phyloP scores from a whole-genome alignment of 2,797 vertebrate genomes.

The Stomatorhinus walkeri region DNA sequence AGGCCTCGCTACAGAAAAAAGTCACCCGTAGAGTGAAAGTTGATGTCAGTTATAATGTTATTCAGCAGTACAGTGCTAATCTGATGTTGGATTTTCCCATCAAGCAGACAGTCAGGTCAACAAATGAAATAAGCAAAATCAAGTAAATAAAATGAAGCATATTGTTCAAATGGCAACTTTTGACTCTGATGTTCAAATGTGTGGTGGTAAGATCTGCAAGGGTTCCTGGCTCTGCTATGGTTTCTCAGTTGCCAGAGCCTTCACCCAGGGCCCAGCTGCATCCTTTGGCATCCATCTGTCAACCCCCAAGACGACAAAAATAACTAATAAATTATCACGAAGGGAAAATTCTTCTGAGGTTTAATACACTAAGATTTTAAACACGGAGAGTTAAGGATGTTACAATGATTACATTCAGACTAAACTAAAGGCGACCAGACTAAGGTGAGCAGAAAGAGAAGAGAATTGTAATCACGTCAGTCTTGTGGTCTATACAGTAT shows the following conservation, averaged over 20 bases:
- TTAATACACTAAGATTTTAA: neutral
- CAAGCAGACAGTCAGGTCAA: conserved; percentile 31
- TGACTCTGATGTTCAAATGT: neutral
- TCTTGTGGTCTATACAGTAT: neutral
- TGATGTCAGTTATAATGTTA: neutral
- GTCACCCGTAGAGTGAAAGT: neutral
- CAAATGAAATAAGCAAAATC: neutral
- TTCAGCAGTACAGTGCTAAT: neutral
- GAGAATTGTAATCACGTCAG: neutral
- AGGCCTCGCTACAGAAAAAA: neutral
- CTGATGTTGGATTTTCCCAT: neutral
- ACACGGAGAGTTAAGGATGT: neutral
- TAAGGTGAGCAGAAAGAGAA: neutral
- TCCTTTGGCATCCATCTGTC: neutral
- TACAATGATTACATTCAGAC: neutral
- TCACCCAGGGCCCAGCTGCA: conserved; percentile 29
- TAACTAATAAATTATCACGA: conserved; percentile 36
- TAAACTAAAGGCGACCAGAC: neutral
- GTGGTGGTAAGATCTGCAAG: neutral
- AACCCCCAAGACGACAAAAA: neutral
- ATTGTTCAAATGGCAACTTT: neutral
- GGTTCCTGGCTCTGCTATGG: conserved; percentile 19
- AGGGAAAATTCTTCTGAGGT: conserved; percentile 20
- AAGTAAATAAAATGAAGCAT: neutral
- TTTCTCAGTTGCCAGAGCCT: neutral